Percentiles rank a stretch among this genome's conserved stretches.
phyloP scores from a whole-genome alignment of 2,113 vertebrate genomes.

The Arenaria interpres region DNA sequence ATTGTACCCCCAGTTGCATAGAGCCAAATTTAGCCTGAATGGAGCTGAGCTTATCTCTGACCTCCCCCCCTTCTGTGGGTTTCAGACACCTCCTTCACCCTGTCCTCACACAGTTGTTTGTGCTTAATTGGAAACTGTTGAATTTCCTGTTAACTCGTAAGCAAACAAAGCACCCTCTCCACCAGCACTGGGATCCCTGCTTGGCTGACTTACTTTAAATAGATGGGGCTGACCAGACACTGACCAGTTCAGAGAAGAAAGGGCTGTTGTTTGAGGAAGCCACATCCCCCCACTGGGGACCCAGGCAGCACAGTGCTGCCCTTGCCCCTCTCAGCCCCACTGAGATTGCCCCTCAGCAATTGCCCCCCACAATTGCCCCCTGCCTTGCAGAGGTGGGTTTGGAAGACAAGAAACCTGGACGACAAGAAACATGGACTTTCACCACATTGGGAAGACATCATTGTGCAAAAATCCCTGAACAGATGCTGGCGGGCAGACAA shows the following conservation, averaged over 20 bases:
- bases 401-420: constrained; percentile 9
- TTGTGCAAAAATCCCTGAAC: constrained; percentile 64
- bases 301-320: neutral
- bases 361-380: too few relatives aligned
- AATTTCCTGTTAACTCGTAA: constrained; percentile 54
- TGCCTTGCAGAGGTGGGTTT: constrained; percentile 33
- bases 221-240: constrained; percentile 58
- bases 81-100: constrained; percentile 23
- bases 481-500: neutral
- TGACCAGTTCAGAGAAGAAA: constrained; percentile 73
- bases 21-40: constrained; percentile 4
- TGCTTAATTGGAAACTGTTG: constrained; percentile 55
- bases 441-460: constrained; percentile 9
- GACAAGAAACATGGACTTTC: constrained; percentile 28
- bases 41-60: neutral
- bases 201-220: constrained; percentile 66
- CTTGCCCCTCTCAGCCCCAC: constrained; percentile 46
- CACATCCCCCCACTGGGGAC: neutral
- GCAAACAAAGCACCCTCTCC: constrained; percentile 62
- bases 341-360: neutral
- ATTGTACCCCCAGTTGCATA: neutral
- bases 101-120: constrained; percentile 44
- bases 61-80: neutral
- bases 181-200: neutral
- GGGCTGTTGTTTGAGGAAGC: constrained; percentile 67